Evolutionary conservation across 1,140 invertebrate species (phyloP).

Genomic region (Halictus rubicundus): DNA sequence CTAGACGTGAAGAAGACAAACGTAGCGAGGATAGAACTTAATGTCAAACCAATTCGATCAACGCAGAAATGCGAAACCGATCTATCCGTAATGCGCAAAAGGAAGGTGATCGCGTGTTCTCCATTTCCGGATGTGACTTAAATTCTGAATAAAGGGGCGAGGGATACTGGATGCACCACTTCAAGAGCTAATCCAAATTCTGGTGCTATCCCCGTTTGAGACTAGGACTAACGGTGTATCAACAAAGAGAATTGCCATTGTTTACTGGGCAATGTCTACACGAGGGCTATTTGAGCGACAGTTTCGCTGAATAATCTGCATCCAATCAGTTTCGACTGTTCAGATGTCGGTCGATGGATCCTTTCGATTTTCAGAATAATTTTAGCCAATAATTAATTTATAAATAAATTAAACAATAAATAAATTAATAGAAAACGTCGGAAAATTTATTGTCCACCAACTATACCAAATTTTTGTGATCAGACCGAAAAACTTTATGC

Average conservation of each 20-base stretch:
- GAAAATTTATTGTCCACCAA: too few relatives aligned
- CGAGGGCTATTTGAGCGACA: slow-evolving; percentile 18
- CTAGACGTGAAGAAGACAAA: neutral
- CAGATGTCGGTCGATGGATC: neutral
- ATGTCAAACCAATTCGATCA: too few relatives aligned
- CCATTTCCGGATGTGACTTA: slow-evolving; percentile 29
- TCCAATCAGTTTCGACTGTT: slow-evolving; percentile 25
- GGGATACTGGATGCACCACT: slow-evolving; percentile 24
- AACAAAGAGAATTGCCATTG: slow-evolving; percentile 12
- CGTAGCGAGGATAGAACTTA: too few relatives aligned
- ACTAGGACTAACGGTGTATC: neutral
- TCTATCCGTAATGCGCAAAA: too few relatives aligned
- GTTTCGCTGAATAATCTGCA: slow-evolving; percentile 43
- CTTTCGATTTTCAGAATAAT: neutral
- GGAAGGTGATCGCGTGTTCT: neutral
- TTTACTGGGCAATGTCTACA: slow-evolving; percentile 13
- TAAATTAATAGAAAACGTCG: too few relatives aligned
- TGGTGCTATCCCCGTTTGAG: neutral
- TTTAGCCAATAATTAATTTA: neutral
- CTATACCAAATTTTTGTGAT: too few relatives aligned
- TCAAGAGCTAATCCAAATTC: slow-evolving; percentile 12
- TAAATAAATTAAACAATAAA: too few relatives aligned
- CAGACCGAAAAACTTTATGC: too few relatives aligned
- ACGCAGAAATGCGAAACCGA: neutral
- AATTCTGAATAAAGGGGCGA: slow-evolving; percentile 18